Evolutionary conservation across 1,140 invertebrate genomes (phyloP), one percentile per base, ranked within the genome.

Genomic region (Zophobas atratus): DNA sequence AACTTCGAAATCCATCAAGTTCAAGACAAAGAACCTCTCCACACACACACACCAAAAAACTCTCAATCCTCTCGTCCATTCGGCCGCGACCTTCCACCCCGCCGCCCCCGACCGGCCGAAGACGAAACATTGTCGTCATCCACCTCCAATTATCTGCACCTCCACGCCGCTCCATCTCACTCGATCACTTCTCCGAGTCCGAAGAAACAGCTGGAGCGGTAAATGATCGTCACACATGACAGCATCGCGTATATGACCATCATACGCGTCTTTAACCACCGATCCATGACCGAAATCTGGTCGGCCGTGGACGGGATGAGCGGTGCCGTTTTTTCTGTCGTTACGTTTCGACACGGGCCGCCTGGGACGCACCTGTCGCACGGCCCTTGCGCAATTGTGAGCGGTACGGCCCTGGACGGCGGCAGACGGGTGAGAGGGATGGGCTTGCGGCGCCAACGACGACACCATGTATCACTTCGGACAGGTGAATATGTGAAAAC

Each of bases 171-270:
- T 73, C 71, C 55, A 73, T 73, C 71, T 73, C 71, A 73, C 71
- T 73, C 71, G 49, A 73, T 73, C 71, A 49, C 6, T 55, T 51
- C 49, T 49, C 56, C 56, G 56, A 36, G 34, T 60, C 33, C 38
- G 60, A 43, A 38, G 60, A 43, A 67, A 67, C 39, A 78, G 77
- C 71, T 72, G 48, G 56, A 78, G 53, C 77, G 77, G 70, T 78
- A 74, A 78, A 78, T 78, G 77, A 56, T 70, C 77, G 77, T 78
- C 60, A 78, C 77, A 78, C 77, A 78, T 74, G 43, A 78, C 43
- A 70, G 71, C 49, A 36, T 78, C 71, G 55, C 51, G 70, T 73
- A 73, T 73, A 73, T 73, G 71, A 73, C 39, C 39, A 53, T 56
- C 71, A 73, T 73, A 73, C 49, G 71, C 71, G 55, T 73, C 55